These are phyloP conservation scores for Tympanoctomys barrerae DNA, from an alignment of 2,797 vertebrate genomes.

Conservation along the genomic window DNA sequence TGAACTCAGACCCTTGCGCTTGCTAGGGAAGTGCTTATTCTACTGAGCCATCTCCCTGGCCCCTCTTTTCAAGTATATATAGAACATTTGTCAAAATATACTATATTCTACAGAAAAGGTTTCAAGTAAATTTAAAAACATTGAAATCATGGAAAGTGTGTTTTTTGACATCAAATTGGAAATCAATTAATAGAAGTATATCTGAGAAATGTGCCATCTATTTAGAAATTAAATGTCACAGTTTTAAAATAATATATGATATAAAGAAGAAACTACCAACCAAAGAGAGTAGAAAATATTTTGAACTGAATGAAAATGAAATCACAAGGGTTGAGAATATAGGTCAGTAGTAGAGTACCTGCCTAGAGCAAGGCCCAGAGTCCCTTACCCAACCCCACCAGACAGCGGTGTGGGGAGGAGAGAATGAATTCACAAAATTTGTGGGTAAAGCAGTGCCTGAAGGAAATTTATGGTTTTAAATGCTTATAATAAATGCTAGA, in stretches of 20 bases:
- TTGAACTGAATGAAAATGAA: conserved; percentile 49
- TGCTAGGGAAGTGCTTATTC: too few relatives aligned
- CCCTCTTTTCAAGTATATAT: background rate
- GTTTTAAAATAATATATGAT: background rate
- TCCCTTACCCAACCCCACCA: background rate
- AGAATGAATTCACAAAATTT: background rate
- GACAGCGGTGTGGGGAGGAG: too few relatives aligned
- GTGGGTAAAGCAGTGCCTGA: conserved; percentile 32
- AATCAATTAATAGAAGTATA: background rate
- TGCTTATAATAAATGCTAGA: background rate
- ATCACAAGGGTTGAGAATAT: background rate
- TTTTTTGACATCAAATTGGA: conserved; percentile 31
- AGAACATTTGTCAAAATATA: conserved; percentile 8
- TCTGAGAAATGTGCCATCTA: conserved; percentile 40
- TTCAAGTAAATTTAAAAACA: conserved; percentile 31
- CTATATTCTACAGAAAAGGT: background rate
- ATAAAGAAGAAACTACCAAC: background rate
- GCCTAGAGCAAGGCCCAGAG: background rate
- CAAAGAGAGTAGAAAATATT: conserved; percentile 33
- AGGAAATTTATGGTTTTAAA: conserved; percentile 38
- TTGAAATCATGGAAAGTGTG: conserved; percentile 33
- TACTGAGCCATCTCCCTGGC: too few relatives aligned
- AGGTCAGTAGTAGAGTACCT: background rate
- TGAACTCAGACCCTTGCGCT: too few relatives aligned
- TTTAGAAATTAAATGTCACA: conserved; percentile 42